Conservation (phyloP, 2,113 vertebrate genomes). For the Bufo gargarizans region DNA sequence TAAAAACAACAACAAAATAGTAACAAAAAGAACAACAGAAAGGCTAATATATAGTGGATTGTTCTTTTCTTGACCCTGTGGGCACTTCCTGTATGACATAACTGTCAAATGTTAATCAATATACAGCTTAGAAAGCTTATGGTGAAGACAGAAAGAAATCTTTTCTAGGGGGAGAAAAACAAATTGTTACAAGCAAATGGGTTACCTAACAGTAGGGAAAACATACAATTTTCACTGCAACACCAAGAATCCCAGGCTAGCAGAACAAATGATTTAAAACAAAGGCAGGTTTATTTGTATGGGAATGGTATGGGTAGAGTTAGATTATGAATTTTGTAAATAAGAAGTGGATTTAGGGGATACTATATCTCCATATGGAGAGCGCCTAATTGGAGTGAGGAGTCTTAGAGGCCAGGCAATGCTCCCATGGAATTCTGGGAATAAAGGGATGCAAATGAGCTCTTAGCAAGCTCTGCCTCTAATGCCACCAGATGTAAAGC, state of each 20-base stretch:
- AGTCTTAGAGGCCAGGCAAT: no score
- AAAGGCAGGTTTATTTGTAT: background rate
- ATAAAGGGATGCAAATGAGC: no score
- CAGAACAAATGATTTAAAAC: background rate
- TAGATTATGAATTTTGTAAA: background rate
- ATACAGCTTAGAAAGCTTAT: background rate
- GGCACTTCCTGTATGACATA: background rate
- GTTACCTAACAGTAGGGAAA: background rate
- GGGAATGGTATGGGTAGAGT: background rate
- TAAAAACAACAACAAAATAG: background rate
- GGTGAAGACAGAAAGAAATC: background rate
- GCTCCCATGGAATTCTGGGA: no score
- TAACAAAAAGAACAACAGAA: background rate
- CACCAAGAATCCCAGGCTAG: background rate
- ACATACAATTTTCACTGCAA: background rate
- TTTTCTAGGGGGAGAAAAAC: background rate
- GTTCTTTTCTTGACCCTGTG: background rate
- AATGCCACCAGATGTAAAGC: no score
- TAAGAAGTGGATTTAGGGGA: no score
- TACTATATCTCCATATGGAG: no score
- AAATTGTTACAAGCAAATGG: background rate
- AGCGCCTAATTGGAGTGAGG: no score
- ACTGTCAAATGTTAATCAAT: background rate
- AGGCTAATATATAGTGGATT: background rate
- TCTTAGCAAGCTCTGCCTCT: no score